Base-by-base conservation (phyloP, 2,888 invertebrate genomes). In the Cephonodes hylas region DNA sequence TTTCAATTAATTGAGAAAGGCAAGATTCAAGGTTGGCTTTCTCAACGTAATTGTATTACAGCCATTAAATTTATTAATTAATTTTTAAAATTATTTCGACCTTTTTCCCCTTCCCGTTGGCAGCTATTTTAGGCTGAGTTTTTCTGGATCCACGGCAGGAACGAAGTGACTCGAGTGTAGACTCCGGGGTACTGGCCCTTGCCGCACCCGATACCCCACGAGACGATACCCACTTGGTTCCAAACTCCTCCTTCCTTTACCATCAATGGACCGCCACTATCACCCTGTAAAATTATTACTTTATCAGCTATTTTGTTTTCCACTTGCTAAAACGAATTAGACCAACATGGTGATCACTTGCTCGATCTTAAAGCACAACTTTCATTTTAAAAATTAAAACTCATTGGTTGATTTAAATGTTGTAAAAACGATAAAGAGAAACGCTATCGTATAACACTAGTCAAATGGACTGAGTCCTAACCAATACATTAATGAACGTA, bases 101-200 rank as follows among this genome's bases (percentile, higher is more conserved):
- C 38, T 18, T 48, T 46, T 34, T 48, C 15, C 3, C 34, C 45
- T 31, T 27, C 15, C 4, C 38, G 3, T 38, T 4, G 58, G 44
- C 7, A 5, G 8, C 23, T 57, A n/a, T 3, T 58, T 66, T 93
- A 95, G 85, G 96, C 95, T 61, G 96, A 93, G 86, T 97, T 97
- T 86, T 97, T 97, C 76, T 94, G 93, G 78, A 97, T 97, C 97
- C 97, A 97, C 23, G 96, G 96, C 73, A 97, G 84, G 92, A 97
- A 96, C 71, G 95, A 93, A 56, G 96, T 96, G 64, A 97, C 95
- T 71, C 97, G 94, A 0, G 97, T 96, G 85, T 98, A 98, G 2
- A 98, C 97, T 15, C 97, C 98, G 0, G 97, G 97, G 87, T 97
- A 97, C 79, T 97, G 97, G 20, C 97, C 97, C 88, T 97, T 97